Conservation (phyloP, 2,797 vertebrate species). For the Leptatherina wallacei region DNA sequence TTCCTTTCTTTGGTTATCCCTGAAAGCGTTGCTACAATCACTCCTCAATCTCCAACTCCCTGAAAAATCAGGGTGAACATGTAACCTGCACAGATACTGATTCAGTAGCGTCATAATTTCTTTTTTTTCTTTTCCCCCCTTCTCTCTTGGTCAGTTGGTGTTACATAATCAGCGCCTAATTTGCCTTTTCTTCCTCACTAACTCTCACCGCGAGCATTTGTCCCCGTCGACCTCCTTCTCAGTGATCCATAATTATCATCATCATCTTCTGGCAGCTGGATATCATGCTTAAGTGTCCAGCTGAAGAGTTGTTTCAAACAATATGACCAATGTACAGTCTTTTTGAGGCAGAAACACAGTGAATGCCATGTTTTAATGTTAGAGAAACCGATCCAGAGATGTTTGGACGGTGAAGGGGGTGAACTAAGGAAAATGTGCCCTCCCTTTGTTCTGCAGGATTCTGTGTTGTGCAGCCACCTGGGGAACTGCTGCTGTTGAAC, state of each 20-base stretch:
- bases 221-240: conserved; percentile 45
- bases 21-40: too few relatives aligned
- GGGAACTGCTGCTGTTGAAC: conserved; percentile 56
- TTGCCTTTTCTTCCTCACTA: conserved; percentile 52
- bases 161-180: conserved; percentile 62
- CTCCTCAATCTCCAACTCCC: too few relatives aligned
- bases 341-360: not conserved
- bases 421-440: not conserved
- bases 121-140: not conserved
- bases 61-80: conserved; percentile 17
- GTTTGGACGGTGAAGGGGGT: not conserved
- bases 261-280: conserved; percentile 13
- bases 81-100: conserved; percentile 14
- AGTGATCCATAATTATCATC: conserved; percentile 28
- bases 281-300: not conserved
- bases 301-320: not conserved
- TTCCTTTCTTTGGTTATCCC: too few relatives aligned
- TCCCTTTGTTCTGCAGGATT: conserved; percentile 40
- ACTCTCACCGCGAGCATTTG: conserved; percentile 43
- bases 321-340: not conserved
- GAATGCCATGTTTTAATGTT: not conserved
- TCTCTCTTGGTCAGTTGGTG: conserved; percentile 4
- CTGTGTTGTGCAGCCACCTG: conserved; percentile 57
- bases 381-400: not conserved
- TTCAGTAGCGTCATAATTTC: conserved; percentile 30